Conservation (phyloP, 1,140 invertebrate genomes). For the Helicoverpa zea region DNA sequence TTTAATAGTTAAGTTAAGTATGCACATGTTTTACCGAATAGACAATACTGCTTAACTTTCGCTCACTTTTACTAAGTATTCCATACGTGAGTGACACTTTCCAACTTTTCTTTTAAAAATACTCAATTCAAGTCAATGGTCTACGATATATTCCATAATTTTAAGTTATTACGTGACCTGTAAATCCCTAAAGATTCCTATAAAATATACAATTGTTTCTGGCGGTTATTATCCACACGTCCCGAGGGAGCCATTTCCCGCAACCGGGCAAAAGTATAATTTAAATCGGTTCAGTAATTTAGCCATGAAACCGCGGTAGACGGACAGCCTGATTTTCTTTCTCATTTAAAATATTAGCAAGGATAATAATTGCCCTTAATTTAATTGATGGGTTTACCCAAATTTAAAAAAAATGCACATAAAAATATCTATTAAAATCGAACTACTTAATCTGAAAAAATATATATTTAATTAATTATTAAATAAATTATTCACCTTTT, state of each 20-base stretch:
- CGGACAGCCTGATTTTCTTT: no score
- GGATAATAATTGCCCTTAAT: no score
- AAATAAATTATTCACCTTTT: slow-evolving; percentile 17
- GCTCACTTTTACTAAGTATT: not conserved
- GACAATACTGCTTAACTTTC: slow-evolving; percentile 3
- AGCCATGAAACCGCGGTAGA: no score
- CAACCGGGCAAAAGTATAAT: no score
- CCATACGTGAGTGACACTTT: slow-evolving; percentile 1
- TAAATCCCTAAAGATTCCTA: not conserved
- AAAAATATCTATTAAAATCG: not conserved
- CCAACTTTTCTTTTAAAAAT: slow-evolving; percentile 5
- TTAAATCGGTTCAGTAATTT: no score
- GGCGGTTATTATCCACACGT: not conserved
- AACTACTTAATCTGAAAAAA: no score
- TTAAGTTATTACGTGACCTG: no score
- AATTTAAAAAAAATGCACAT: not conserved
- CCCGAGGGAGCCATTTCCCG: no score
- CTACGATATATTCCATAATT: not conserved
- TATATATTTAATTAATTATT: no score
- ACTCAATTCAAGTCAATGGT: not conserved
- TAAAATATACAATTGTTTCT: not conserved
- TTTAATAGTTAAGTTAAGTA: no score
- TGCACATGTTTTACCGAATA: not conserved
- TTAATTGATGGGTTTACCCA: no score
- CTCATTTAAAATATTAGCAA: no score